phyloP scores from a whole-genome alignment of 2,797 vertebrate genomes.

The Acrossocheilus wenchowensis region DNA sequence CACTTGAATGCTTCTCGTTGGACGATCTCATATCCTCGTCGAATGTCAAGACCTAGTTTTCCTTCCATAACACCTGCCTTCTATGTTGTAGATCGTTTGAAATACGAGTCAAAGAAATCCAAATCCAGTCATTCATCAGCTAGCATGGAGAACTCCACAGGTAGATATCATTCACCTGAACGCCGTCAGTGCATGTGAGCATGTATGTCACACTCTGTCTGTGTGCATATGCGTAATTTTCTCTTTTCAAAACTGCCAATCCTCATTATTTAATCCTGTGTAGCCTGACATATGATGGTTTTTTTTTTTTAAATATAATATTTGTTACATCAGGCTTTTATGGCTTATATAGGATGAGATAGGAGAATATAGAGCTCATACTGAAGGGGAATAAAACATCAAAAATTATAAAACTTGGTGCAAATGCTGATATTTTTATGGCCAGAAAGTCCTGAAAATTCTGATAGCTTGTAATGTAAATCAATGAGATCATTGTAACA shows the following conservation, averaged over 20 bases:
- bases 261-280: background rate
- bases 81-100: slow-evolving; percentile 93
- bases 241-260: background rate
- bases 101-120: slow-evolving; percentile 96
- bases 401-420: background rate
- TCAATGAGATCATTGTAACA: background rate
- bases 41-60: slow-evolving; percentile 26
- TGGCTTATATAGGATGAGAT: too few species aligned
- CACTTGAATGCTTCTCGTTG: background rate
- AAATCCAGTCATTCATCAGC: slow-evolving; percentile 82
- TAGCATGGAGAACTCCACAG: slow-evolving; percentile 65
- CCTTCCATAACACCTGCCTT: slow-evolving; percentile 70
- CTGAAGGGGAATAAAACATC: background rate
- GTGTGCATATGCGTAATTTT: too few species aligned
- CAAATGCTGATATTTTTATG: background rate
- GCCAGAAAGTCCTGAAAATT: background rate
- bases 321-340: background rate
- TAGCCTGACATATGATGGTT: background rate
- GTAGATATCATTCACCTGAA: slow-evolving; percentile 21
- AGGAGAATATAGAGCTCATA: background rate
- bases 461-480: background rate
- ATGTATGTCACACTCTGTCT: background rate
- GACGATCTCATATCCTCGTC: background rate
- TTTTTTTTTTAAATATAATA: background rate
- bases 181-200: slow-evolving; percentile 38